A percentile compares a stretch with the other conserved stretches of the same genome.
Evolutionary conservation across 1,140 invertebrate genomes (phyloP).

Genomic region (Tetragonula clypearis): DNA sequence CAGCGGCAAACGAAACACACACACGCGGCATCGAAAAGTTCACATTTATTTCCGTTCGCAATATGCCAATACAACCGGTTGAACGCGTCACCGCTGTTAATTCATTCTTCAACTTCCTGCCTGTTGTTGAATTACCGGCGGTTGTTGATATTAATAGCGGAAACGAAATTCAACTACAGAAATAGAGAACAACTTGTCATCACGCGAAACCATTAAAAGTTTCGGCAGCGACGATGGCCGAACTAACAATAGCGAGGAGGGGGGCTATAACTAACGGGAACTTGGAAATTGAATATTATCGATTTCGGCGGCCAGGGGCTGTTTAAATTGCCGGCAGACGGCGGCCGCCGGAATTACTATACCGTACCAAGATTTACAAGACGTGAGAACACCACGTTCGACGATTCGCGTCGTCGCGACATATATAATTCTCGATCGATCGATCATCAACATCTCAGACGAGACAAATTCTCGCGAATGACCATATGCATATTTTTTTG

Average conservation of each 20-base stretch:
- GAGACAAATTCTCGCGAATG: too few species aligned
- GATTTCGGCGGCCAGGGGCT: not conserved
- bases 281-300: constrained; percentile 25
- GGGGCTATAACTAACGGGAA: not conserved
- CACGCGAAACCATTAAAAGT: constrained; percentile 15
- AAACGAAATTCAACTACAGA: not conserved
- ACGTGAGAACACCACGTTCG: not conserved
- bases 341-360: not conserved
- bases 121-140: not conserved
- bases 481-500: too few species aligned
- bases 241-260: not conserved
- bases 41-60: not conserved
- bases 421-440: not conserved
- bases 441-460: too few species aligned
- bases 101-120: not conserved
- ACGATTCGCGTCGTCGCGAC: too few species aligned
- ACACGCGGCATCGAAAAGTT: not conserved
- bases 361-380: not conserved
- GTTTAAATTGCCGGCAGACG: not conserved
- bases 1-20: too few species aligned
- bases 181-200: not conserved
- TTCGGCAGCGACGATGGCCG: not conserved
- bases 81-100: not conserved
- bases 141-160: not conserved
- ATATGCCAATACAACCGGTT: not conserved